These are phyloP conservation scores for Drosophila cognata DNA, from an alignment of 2,888 invertebrate genomes.

Conservation along the genomic window DNA sequence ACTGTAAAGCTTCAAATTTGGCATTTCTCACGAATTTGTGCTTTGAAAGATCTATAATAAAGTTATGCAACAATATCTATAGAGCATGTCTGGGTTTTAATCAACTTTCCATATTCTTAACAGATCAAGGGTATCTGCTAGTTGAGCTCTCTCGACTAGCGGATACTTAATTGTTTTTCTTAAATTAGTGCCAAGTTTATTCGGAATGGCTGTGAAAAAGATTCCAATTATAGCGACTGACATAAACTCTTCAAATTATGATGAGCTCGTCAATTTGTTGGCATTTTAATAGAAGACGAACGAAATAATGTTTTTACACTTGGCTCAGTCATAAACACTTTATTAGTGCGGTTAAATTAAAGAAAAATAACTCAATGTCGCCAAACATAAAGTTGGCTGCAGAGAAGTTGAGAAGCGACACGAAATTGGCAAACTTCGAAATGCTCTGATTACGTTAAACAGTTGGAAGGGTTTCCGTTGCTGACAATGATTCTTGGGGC, in stretches of 20 bases:
- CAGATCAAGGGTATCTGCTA: neutral
- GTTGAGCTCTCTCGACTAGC: neutral
- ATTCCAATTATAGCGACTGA: neutral
- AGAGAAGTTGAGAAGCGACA: conserved; percentile 29
- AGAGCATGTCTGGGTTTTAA: too few relatives aligned
- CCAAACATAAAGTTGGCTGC: conserved; percentile 43
- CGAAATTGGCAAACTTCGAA: conserved; percentile 57
- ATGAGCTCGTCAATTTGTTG: conserved; percentile 12
- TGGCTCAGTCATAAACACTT: conserved; percentile 23
- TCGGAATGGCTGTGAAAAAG: neutral
- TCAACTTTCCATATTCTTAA: too few relatives aligned
- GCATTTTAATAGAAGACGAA: neutral
- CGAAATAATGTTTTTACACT: neutral
- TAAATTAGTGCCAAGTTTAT: neutral
- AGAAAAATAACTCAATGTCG: conserved; percentile 30
- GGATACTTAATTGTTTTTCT: neutral
- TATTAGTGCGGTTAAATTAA: conserved; percentile 37
- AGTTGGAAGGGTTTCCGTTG: conserved; percentile 15
- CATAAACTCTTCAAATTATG: conserved; percentile 7
- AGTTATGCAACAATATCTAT: neutral
- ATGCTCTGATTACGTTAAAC: conserved; percentile 39
- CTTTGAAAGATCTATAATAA: neutral
- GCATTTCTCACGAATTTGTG: neutral
- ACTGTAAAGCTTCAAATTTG: neutral
- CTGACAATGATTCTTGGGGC: conserved; percentile 4